Percentiles rank a stretch among this genome's conserved stretches.
Evolutionary conservation across 2,888 invertebrate genomes (phyloP).

Genomic region (Hipparchia sbordonii): DNA sequence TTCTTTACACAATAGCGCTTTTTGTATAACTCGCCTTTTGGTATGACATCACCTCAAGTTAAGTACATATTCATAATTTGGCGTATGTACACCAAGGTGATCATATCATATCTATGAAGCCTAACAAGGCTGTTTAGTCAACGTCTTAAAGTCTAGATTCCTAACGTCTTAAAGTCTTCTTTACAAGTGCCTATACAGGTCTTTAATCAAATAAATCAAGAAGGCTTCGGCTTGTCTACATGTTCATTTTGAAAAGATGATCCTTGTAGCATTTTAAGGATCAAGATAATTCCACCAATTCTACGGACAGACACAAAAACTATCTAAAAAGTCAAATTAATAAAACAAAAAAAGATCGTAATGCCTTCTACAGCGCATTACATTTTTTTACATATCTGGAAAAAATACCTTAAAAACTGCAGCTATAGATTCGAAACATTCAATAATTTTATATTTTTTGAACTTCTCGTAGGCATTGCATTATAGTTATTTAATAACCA

Average conservation of each 20-base stretch:
- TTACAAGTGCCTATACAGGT: neutral
- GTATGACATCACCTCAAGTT: constrained; percentile 73
- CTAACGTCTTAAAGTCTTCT: neutral
- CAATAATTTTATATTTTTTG: too few species aligned
- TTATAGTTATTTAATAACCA: too few species aligned
- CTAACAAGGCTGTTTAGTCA: neutral
- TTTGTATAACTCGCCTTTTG: constrained; percentile 76
- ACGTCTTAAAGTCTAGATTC: neutral
- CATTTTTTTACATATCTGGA: too few species aligned
- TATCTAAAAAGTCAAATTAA: too few species aligned
- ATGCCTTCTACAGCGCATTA: too few species aligned
- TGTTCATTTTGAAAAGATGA: neutral
- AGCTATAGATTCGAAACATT: too few species aligned
- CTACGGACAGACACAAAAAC: too few species aligned
- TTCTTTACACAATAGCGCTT: constrained; percentile 76
- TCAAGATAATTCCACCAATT: too few species aligned
- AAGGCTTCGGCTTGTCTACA: neutral
- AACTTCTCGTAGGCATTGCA: too few species aligned
- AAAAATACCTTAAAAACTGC: too few species aligned
- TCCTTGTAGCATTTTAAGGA: neutral
- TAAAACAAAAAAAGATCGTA: too few species aligned
- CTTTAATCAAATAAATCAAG: neutral
- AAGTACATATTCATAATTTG: constrained; percentile 27
- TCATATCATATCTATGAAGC: constrained; percentile 22
- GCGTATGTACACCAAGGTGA: constrained; percentile 28